phyloP scores from a whole-genome alignment of 2,797 vertebrate species.

The Cirrhinus molitorella region DNA sequence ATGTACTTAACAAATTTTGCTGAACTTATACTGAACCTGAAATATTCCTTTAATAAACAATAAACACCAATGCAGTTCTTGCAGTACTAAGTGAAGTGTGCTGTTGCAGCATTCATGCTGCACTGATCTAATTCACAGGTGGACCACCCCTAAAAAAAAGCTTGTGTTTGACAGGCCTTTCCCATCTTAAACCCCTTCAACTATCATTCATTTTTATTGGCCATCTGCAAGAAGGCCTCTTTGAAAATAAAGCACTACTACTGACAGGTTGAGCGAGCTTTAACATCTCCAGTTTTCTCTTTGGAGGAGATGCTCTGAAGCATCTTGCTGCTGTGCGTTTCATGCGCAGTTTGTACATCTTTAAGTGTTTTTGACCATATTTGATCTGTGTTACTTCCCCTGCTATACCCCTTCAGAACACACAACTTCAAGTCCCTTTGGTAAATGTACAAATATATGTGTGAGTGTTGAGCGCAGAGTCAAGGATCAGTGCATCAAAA shows the following conservation, averaged over 20 bases:
- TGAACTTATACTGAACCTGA: not conserved
- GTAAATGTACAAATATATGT: constrained; percentile 31
- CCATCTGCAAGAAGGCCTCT: constrained; percentile 77
- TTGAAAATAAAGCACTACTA: constrained; percentile 79
- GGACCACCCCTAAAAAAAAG: constrained; percentile 64
- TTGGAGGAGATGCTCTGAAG: constrained; percentile 46
- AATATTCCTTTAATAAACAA: constrained; percentile 1
- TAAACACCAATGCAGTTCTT: not conserved
- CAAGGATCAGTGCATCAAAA: constrained; percentile 47
- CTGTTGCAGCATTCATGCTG: constrained; percentile 56
- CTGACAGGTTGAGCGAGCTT: constrained; percentile 66
- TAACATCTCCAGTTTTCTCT: constrained; percentile 67
- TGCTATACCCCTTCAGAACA: constrained; percentile 19
- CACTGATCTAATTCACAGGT: constrained; percentile 70
- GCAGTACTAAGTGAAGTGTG: constrained; percentile 42
- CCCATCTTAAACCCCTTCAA: constrained; percentile 62
- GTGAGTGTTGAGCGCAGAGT: constrained; percentile 18
- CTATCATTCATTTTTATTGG: constrained; percentile 82
- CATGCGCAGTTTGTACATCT: constrained; percentile 27
- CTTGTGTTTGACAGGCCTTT: constrained; percentile 62
- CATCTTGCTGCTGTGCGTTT: constrained; percentile 48
- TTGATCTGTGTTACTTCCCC: constrained; percentile 35
- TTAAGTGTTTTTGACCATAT: constrained; percentile 48
- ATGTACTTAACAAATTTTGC: not conserved
- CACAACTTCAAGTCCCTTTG: constrained; percentile 28